phyloP scores from a whole-genome alignment of 2,113 vertebrate genomes.

The Cathartes aura region DNA sequence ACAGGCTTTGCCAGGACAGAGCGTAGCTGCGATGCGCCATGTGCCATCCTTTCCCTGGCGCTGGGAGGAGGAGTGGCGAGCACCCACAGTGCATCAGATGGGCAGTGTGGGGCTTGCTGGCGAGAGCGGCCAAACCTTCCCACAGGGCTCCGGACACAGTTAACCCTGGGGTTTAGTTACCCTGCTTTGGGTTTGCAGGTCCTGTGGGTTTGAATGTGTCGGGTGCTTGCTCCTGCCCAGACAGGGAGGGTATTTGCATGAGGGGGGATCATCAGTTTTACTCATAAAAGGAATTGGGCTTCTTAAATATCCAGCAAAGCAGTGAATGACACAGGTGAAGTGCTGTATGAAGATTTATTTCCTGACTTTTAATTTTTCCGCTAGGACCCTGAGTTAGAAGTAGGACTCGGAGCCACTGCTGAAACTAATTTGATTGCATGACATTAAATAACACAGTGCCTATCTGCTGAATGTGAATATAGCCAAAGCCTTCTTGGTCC shows the following conservation, averaged over 20 bases:
- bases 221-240: neutral
- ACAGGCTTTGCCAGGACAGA: neutral
- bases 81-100: neutral
- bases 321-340: neutral
- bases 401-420: neutral
- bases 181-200: neutral
- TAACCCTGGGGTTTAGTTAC: neutral
- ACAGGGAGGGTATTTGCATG: neutral
- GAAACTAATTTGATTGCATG: neutral
- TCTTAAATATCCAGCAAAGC: neutral
- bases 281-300: neutral
- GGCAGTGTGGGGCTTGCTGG: neutral
- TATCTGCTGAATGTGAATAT: neutral
- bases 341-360: neutral
- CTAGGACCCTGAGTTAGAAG: neutral
- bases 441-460: neutral
- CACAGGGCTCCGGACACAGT: neutral
- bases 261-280: neutral
- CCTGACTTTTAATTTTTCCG: neutral
- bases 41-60: neutral
- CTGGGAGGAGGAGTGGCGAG: neutral
- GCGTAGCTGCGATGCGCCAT: neutral
- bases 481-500: neutral
- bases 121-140: neutral
- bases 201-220: fast-evolving